Evolutionary conservation across 1,140 invertebrate species (phyloP).

Genomic region (Proctacanthus coquilletti): DNA sequence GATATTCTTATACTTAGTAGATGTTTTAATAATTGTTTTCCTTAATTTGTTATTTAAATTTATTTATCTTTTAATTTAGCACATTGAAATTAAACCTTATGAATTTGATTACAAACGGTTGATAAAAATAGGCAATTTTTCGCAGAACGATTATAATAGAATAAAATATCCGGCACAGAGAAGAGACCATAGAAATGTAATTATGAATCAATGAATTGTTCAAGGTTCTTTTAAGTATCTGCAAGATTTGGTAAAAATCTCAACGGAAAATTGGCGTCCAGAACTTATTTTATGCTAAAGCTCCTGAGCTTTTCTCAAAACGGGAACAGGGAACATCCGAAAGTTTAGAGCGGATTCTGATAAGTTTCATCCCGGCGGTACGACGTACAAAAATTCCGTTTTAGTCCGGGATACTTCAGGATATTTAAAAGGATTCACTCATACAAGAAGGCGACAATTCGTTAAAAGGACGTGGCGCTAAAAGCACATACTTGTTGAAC

Average conservation of each 20-base stretch:
- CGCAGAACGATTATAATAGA: too few species aligned
- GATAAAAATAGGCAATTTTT: too few species aligned
- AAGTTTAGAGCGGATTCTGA: background rate
- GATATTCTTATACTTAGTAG: too few species aligned
- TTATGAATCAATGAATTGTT: background rate
- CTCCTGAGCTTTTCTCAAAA: background rate
- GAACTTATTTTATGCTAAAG: background rate
- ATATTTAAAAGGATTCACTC: background rate
- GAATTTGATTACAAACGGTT: too few species aligned
- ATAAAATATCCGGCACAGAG: background rate
- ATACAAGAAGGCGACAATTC: background rate
- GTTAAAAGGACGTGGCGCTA: background rate
- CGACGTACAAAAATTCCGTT: too few species aligned
- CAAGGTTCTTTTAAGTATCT: background rate
- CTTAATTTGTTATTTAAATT: too few species aligned
- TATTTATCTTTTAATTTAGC: too few species aligned
- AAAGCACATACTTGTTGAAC: conserved; percentile 1
- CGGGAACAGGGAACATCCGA: background rate
- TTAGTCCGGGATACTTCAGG: too few species aligned
- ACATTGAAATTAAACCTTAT: too few species aligned
- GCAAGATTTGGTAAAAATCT: background rate
- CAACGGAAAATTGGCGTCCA: background rate
- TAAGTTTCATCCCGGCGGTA: too few species aligned
- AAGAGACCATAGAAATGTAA: background rate
- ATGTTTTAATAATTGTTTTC: too few species aligned